Conservation (phyloP, 2,797 vertebrate species). For the Gobio occitaniae region DNA sequence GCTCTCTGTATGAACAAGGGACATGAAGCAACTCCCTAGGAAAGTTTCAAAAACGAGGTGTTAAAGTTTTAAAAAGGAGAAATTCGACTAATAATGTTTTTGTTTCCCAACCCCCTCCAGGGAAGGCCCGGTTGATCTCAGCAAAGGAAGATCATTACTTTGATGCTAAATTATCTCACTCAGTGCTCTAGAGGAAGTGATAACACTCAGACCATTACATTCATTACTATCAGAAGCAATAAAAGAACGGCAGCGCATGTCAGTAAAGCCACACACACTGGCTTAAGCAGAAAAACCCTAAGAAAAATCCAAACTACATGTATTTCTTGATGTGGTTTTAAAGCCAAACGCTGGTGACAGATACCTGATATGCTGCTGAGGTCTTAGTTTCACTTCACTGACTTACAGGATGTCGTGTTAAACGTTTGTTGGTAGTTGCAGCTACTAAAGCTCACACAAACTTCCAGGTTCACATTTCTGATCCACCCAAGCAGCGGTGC, state of each 20-base stretch:
- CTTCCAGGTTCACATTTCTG: slow-evolving; percentile 1
- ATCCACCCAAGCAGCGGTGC: slow-evolving; percentile 17
- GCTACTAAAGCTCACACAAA: background rate
- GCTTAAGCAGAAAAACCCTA: no score
- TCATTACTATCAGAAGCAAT: background rate
- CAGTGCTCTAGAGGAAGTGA: background rate
- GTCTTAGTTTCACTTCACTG: slow-evolving; percentile 8
- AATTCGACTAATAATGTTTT: background rate
- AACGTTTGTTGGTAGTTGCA: background rate
- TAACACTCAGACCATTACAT: background rate
- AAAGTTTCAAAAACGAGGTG: background rate
- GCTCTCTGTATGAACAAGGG: background rate
- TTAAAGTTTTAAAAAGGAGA: background rate
- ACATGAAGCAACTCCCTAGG: background rate
- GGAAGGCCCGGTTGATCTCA: background rate
- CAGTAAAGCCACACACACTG: background rate
- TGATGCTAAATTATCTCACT: slow-evolving; percentile 12
- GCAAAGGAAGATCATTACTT: slow-evolving; percentile 16
- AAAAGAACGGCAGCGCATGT: background rate
- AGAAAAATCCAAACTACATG: background rate
- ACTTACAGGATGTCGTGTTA: slow-evolving; percentile 16
- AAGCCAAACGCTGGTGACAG: background rate
- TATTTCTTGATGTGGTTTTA: slow-evolving; percentile 1
- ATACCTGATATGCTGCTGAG: background rate
- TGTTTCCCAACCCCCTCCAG: background rate